Conservation (phyloP, 1,140 invertebrate genomes). For the Heliconius himera region DNA sequence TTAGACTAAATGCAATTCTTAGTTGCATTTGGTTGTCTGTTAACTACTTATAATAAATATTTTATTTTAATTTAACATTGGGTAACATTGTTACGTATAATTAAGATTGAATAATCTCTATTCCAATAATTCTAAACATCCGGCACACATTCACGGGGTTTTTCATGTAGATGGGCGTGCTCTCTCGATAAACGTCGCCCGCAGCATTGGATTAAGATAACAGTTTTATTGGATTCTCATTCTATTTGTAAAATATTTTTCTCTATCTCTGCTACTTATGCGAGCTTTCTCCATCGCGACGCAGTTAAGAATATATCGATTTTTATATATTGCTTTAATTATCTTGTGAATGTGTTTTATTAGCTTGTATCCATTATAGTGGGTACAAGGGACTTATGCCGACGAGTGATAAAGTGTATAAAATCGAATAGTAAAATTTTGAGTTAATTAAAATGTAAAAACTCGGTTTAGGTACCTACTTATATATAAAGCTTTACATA, state of each 20-base stretch:
- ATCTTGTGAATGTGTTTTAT: conserved; percentile 20
- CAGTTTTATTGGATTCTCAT: conserved; percentile 64
- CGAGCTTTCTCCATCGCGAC: conserved; percentile 25
- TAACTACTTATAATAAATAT: neutral
- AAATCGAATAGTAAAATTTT: neutral
- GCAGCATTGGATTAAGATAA: conserved; percentile 70
- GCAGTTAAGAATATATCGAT: neutral
- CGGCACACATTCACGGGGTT: conserved; percentile 40
- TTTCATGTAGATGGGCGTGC: conserved; percentile 50
- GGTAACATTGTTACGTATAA: conserved; percentile 27
- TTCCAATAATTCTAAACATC: conserved; percentile 25
- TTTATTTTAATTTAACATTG: conserved; percentile 12
- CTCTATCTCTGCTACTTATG: conserved; percentile 32
- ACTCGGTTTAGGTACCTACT: too few species aligned
- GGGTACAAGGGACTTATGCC: neutral
- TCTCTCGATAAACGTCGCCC: conserved; percentile 57
- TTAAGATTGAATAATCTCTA: conserved; percentile 39
- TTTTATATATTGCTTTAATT: conserved; percentile 25
- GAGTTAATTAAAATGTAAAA: too few species aligned
- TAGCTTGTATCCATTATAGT: conserved; percentile 23
- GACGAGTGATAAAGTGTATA: neutral
- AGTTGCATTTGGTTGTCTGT: neutral
- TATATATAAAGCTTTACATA: neutral
- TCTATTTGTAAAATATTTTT: conserved; percentile 51
- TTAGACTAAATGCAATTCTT: conserved; percentile 11